Evolutionary conservation across 2,888 invertebrate species (phyloP), one percentile per base, ranked within the genome.

Genomic region (Chorisops tibialis): DNA sequence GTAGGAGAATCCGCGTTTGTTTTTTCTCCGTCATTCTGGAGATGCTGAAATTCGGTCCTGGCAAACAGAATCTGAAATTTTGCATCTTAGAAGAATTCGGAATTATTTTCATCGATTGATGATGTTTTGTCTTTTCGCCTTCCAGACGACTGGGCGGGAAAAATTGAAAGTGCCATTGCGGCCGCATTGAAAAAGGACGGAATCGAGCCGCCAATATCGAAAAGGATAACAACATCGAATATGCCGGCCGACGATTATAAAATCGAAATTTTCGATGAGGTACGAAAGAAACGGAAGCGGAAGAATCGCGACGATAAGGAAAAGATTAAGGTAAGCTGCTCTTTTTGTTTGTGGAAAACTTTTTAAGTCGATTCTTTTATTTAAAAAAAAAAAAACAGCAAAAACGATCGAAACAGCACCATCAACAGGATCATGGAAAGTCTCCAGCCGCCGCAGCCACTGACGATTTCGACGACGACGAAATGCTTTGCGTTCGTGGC

Each of bases 401-500:
- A 7, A 59, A 59, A 16, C 48, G 59, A 7, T 7, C n/a, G 14
- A 59, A 59, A 37, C 37, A 38, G 4, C 45, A 59, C 12, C 9
- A 22, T 2, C 35, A 59, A 18, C 47, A 30, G 7, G 30, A 30
- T 30, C 18, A 41, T 22, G 24, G n/a, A 4, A 19, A 58, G 35
- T 12, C 35, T 18, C 3, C n/a, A 59, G 9, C 11, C 30, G 5
- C n/a, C n/a, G n/a, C n/a, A n/a, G n/a, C n/a, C n/a, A n/a, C n/a
- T n/a, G 52, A 51, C 30, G 80, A 84, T 65, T 78, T 84, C 73
- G 87, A 91, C 73, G 90, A 91, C 70, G 87, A 85, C 71, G 91
- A 91, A 75, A 87, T 91, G 87, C 79, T 91, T 72, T 89, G 88
- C 74, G 82, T 91, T 9, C 82, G 91, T 54, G 89, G 91, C 38